Evolutionary conservation across 1,140 invertebrate genomes (phyloP).

Genomic region (Tetraneura akinire): DNA sequence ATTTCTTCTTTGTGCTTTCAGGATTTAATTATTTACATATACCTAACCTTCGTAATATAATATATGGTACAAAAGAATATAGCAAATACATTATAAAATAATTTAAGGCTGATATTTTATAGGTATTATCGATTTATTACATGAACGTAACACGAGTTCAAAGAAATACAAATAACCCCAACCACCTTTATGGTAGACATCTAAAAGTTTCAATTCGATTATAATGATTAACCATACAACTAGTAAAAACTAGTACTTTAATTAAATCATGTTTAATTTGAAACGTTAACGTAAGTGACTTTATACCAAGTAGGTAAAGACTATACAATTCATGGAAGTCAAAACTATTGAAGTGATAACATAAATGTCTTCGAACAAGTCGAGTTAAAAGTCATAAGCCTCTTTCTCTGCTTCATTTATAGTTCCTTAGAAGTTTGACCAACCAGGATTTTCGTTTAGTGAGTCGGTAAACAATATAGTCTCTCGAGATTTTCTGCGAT

Average conservation of each 20-base stretch:
- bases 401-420: neutral
- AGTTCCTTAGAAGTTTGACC: slow-evolving; percentile 21
- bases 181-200: too few relatives aligned
- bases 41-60: too few relatives aligned
- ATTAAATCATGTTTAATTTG: neutral
- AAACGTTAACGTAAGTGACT: neutral
- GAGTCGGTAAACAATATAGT: neutral
- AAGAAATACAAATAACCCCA: too few relatives aligned
- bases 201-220: too few relatives aligned
- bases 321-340: neutral
- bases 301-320: neutral
- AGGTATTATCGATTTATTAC: too few relatives aligned
- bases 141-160: too few relatives aligned
- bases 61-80: too few relatives aligned
- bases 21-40: too few relatives aligned
- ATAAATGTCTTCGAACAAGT: neutral
- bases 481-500: neutral
- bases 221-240: too few relatives aligned
- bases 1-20: too few relatives aligned
- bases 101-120: too few relatives aligned
- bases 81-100: too few relatives aligned
- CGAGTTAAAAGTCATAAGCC: neutral
- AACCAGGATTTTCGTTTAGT: neutral
- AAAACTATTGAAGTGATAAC: neutral
- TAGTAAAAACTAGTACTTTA: neutral